Evolutionary conservation across 2,888 invertebrate species (phyloP), one percentile per base, ranked within the genome.

Genomic region (Aspidiotus destructor): DNA sequence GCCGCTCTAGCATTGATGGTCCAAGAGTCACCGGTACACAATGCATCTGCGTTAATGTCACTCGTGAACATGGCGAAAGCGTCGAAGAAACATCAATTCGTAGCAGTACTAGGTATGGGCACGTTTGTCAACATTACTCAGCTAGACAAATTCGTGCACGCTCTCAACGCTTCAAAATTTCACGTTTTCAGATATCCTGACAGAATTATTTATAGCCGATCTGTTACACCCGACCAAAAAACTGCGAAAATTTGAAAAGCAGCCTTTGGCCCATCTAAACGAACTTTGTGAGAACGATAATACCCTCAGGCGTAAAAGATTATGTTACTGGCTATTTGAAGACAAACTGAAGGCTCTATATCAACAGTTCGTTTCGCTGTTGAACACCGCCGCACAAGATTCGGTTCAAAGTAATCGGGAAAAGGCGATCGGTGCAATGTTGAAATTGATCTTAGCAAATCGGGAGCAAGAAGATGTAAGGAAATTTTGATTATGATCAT

Each of bases 251-350:
- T 88, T 91, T 73, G 82, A 84, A 9, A 82, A 85, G 72, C 84
- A 86, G 72, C 81, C 87, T 0, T 76, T 87, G 0, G 79, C 80
- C 0, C 76, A 80, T 41, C 71, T 88, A 0, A 81, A 82, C 13
- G 81, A 82, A 61, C 78, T 85, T 75, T 78, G 84, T 0, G 82
- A 85, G 0, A 82, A 84, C 1, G 86, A 86, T 73, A 86, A 85
- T 73, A 76, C 76, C 41, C 81, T 83, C 0, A 79, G 84, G 61
- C 81, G 85, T 68, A 85, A 84, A 72, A 79, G 87, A 71, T 81
- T 89, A 15, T 83, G 86, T 10, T 78, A 84, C 68, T 98, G 96
- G 95, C 85, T 87, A 75, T 97, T 87, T 78, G 98, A 98, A 77
- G 88, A 89, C 75, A 87, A 90, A 74, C 77, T 98, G 1, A 92